These are phyloP conservation scores for Diplazon laetatorius DNA, from an alignment of 2,888 invertebrate genomes.

Conservation along the genomic window DNA sequence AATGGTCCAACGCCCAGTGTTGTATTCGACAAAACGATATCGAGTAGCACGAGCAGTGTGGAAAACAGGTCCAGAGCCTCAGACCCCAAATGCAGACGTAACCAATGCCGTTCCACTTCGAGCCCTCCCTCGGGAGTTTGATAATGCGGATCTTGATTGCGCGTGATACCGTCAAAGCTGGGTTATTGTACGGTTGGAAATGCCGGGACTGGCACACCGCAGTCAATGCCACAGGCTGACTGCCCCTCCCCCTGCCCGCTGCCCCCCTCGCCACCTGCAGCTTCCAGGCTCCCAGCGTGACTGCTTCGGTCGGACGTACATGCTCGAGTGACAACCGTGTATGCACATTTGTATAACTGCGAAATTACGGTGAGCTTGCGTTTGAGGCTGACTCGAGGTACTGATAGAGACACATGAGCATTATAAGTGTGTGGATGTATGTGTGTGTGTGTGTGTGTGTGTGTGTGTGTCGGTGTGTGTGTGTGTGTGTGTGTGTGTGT, in stretches of 20 bases:
- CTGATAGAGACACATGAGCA: conserved; percentile 7
- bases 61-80: background rate
- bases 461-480: too few species aligned
- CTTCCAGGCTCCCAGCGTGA: too few species aligned
- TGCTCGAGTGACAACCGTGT: background rate
- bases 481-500: too few species aligned
- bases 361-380: too few species aligned
- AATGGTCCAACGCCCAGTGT: background rate
- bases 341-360: too few species aligned
- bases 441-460: too few species aligned
- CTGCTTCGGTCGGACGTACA: too few species aligned
- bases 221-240: conserved; percentile 8
- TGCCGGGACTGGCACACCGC: conserved; percentile 1
- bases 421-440: background rate
- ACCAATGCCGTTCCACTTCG: too few species aligned
- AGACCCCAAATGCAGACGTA: conserved; percentile 34
- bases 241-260: too few species aligned
- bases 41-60: background rate
- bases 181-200: conserved; percentile 31
- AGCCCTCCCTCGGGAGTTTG: too few species aligned
- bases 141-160: conserved; percentile 23
- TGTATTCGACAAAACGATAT: conserved; percentile 12
- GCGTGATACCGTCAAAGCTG: conserved; percentile 27
- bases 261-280: too few species aligned
- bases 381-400: conserved; percentile 19